Conservation (phyloP, 2,113 vertebrate genomes). For the Phylloscopus whistleri region DNA sequence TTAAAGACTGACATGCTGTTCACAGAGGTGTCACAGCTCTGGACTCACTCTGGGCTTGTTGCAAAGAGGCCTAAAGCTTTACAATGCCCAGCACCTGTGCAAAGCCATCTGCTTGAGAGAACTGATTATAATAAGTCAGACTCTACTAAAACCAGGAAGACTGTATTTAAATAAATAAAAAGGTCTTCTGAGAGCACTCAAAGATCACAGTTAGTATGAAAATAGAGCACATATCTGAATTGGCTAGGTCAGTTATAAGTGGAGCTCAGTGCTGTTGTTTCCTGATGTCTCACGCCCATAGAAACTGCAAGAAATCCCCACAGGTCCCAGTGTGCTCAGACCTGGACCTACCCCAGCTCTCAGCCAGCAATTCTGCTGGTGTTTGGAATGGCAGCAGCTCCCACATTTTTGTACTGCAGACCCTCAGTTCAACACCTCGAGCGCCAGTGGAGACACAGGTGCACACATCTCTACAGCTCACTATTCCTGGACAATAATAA, state of each 20-base stretch:
- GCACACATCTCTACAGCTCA: neutral
- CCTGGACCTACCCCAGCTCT: neutral
- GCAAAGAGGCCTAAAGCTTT: neutral
- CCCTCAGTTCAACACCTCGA: neutral
- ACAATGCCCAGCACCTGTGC: neutral
- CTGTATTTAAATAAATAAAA: neutral
- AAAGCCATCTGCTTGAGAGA: neutral
- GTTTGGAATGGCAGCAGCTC: neutral
- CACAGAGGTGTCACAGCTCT: neutral
- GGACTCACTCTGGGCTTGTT: neutral
- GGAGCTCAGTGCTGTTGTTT: neutral
- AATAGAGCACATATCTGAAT: neutral
- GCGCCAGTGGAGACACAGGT: fast-evolving
- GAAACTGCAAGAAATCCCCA: neutral
- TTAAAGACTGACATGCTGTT: neutral
- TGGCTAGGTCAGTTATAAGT: neutral
- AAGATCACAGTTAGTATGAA: neutral
- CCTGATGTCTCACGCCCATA: neutral
- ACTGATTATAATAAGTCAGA: neutral
- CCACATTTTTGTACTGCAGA: neutral
- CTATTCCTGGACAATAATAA: neutral
- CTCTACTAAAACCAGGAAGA: neutral
- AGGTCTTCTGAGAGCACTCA: neutral
- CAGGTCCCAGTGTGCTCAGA: neutral
- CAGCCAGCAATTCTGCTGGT: neutral